These are phyloP conservation scores for Lateolabrax maculatus DNA, from an alignment of 2,797 vertebrate species.

Conservation along the genomic window DNA sequence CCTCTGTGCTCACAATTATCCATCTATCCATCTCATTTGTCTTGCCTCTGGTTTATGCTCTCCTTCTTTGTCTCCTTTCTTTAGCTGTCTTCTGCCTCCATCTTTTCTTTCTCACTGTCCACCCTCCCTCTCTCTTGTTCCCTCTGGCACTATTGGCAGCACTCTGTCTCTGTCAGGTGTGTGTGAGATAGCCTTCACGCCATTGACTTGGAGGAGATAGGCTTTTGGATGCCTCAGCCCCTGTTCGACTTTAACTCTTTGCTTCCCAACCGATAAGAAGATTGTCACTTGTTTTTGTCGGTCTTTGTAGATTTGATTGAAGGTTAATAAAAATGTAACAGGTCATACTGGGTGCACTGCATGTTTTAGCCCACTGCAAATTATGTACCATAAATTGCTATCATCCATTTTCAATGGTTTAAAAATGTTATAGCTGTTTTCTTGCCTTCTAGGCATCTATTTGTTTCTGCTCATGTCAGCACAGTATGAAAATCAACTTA, in stretches of 20 bases:
- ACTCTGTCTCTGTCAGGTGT: slow-evolving; percentile 80
- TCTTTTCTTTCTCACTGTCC: slow-evolving; percentile 41
- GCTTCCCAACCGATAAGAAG: slow-evolving; percentile 18
- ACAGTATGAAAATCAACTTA: not conserved
- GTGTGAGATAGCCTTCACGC: slow-evolving; percentile 77
- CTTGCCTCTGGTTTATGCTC: slow-evolving; percentile 38
- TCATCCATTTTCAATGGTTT: slow-evolving; percentile 11
- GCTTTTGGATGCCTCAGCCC: slow-evolving; percentile 64
- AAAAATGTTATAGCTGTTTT: slow-evolving; percentile 8
- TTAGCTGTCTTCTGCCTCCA: slow-evolving; percentile 34
- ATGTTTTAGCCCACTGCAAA: not conserved
- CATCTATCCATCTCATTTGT: slow-evolving; percentile 51
- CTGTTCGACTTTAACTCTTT: slow-evolving; percentile 65
- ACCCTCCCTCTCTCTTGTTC: slow-evolving; percentile 65
- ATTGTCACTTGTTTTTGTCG: slow-evolving; percentile 16
- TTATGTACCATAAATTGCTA: slow-evolving; percentile 3
- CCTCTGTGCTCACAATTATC: slow-evolving; percentile 48
- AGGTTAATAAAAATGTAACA: slow-evolving; percentile 18
- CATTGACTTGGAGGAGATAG: slow-evolving; percentile 73
- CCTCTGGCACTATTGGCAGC: slow-evolving; percentile 76
- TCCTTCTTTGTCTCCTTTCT: slow-evolving; percentile 55
- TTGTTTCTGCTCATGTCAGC: slow-evolving; percentile 10
- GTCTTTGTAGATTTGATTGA: slow-evolving; percentile 34
- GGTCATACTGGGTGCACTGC: not conserved
- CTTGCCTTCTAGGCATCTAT: not conserved